Evolutionary conservation across 2,113 vertebrate genomes (phyloP).

Genomic region (Campylomormyrus tamandua): DNA sequence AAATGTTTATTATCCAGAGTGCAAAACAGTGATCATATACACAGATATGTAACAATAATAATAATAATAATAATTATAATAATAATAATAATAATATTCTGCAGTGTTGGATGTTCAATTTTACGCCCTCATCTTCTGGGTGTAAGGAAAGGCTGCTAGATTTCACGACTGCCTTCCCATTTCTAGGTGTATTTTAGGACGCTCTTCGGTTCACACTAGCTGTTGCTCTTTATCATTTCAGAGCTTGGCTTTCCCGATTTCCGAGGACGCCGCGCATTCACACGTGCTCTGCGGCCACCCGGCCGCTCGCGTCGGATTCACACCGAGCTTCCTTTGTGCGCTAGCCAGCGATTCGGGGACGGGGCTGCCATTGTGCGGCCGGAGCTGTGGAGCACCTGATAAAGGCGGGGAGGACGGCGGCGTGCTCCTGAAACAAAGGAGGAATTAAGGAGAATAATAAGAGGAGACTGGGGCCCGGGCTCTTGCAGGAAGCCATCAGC

Average conservation of each 20-base stretch:
- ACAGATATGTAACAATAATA: neutral
- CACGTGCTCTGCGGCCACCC: neutral
- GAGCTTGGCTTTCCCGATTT: neutral
- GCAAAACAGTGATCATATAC: neutral
- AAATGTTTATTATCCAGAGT: neutral
- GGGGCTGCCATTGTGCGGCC: neutral
- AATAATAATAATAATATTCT: neutral
- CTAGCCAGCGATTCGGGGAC: slow-evolving; percentile 8
- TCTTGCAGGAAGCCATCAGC: slow-evolving; percentile 82
- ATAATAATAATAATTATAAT: neutral
- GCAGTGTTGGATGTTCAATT: neutral
- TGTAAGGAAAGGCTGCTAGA: neutral
- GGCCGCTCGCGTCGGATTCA: neutral
- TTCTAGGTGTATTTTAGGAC: neutral
- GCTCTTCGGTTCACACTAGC: neutral
- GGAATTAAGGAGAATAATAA: slow-evolving; percentile 72
- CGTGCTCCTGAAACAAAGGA: slow-evolving; percentile 82
- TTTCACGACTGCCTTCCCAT: neutral
- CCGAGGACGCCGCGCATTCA: neutral
- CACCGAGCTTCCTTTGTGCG: slow-evolving; percentile 70
- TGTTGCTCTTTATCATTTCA: neutral
- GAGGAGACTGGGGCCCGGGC: slow-evolving; percentile 67
- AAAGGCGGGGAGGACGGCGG: slow-evolving; percentile 82
- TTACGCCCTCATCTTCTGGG: neutral
- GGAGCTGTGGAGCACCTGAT: slow-evolving; percentile 74